Base-by-base conservation (phyloP, 35 echinoderm and acorn worm genomes). In the Ophioderma brevispina region DNA sequence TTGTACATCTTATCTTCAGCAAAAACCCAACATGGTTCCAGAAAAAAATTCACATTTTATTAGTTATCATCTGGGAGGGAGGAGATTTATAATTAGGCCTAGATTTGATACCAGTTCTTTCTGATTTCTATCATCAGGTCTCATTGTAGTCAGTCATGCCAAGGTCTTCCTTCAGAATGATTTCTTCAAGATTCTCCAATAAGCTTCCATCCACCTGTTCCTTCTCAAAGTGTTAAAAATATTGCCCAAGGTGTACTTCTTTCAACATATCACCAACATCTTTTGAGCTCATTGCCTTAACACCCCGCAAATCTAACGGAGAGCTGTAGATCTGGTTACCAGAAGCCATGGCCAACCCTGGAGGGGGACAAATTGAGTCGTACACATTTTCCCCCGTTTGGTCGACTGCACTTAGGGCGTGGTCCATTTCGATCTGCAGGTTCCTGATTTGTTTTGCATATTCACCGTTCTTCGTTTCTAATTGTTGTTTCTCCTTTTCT, bases 101-200 rank as follows among this genome's bases (percentile, higher is more conserved):
- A n/a, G n/a, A n/a, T n/a, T n/a, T n/a, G n/a, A n/a, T n/a, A n/a
- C n/a, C n/a, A n/a, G n/a, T n/a, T n/a, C n/a, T n/a, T n/a, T n/a
- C n/a, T n/a, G n/a, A n/a, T n/a, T n/a, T n/a, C n/a, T n/a, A n/a
- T n/a, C n/a, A n/a, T n/a, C n/a, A n/a, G n/a, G n/a, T n/a, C n/a
- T n/a, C n/a, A n/a, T n/a, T n/a, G n/a, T n/a, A n/a, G n/a, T n/a
- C 81, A 33, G 81, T 81, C 92, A 94, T 94, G 0, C 87, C 87
- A 25, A 94, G 75, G 40, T 94, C 92, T 81, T 38, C 70, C 77
- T 75, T 89, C 56, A 94, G 50, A 21, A 90, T 86, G n/a, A 80
- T 82, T 35, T 86, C 77, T 14, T 85, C 46, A 13, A 94, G 56
- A 25, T 38, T 76, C n/a, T 79, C 76, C 42, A 94, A 32, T 76